Evolutionary conservation across 2,113 vertebrate species (phyloP).

Genomic region (Propithecus coquereli): DNA sequence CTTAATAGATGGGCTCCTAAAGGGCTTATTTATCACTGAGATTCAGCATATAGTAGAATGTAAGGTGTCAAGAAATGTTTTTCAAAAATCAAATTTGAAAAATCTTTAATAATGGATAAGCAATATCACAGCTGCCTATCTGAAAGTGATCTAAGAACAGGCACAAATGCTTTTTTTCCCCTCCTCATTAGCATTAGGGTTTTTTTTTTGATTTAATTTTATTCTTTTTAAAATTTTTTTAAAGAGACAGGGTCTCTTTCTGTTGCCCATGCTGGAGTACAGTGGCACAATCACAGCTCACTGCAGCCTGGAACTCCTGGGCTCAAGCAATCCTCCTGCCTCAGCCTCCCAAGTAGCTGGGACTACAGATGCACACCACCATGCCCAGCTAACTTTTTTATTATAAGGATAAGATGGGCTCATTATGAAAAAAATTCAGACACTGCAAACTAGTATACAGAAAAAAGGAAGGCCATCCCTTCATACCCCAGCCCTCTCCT

Average conservation of each 20-base stretch:
- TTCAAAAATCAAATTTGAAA: not conserved
- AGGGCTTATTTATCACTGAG: not conserved
- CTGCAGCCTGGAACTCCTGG: no score
- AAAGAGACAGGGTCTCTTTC: no score
- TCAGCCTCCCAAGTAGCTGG: no score
- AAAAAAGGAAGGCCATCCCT: not conserved
- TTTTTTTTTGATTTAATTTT: not conserved
- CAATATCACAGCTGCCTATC: not conserved
- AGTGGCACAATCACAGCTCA: no score
- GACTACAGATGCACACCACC: no score
- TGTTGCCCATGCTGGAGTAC: no score
- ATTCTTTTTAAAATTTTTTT: not conserved
- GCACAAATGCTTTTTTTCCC: not conserved
- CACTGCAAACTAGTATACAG: not conserved
- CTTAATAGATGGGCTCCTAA: not conserved
- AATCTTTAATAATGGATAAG: not conserved
- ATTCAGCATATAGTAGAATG: not conserved
- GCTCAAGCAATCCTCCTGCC: no score
- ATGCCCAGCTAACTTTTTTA: not conserved
- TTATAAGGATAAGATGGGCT: not conserved
- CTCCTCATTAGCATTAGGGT: not conserved
- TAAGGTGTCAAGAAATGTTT: not conserved
- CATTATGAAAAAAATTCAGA: not conserved
- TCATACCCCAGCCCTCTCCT: not conserved
- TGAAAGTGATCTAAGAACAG: not conserved